A percentile compares a stretch with the other conserved stretches of the same genome.
Evolutionary conservation across 2,888 invertebrate genomes (phyloP).

Genomic region (Hedychridium roseum): DNA sequence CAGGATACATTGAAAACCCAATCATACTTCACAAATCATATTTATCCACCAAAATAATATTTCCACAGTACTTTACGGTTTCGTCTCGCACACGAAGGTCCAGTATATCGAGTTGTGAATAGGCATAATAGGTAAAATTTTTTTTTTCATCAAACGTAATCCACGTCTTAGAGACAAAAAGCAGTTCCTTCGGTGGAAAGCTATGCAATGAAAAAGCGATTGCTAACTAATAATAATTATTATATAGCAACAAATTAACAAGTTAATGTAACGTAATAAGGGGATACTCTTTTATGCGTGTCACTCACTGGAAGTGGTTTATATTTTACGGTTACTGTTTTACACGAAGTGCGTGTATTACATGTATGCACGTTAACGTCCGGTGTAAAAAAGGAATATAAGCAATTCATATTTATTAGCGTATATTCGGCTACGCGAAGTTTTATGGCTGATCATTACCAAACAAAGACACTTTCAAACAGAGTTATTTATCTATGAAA

Average conservation of each 20-base stretch:
- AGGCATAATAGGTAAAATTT: no score
- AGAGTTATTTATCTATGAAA: no score
- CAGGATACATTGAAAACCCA: no score
- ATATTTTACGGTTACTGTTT: conserved; percentile 54
- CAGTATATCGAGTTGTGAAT: no score
- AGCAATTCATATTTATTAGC: conserved; percentile 37
- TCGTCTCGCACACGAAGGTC: no score
- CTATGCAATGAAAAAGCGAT: conserved; percentile 45
- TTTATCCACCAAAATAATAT: no score
- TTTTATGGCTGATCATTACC: no score
- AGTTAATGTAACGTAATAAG: conserved; percentile 49
- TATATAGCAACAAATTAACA: conserved; percentile 48
- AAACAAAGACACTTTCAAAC: no score
- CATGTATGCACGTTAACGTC: conserved; percentile 39
- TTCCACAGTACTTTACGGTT: no score
- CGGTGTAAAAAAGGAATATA: conserved; percentile 30
- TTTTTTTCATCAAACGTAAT: no score
- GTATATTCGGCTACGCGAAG: no score
- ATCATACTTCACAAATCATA: no score
- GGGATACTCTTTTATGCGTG: conserved; percentile 51
- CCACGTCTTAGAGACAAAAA: conserved; percentile 45
- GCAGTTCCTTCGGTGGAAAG: conserved; percentile 30
- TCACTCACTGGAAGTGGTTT: conserved; percentile 51
- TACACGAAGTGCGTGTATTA: conserved; percentile 43
- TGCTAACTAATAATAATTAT: conserved; percentile 58